Percentiles rank a stretch among this genome's conserved stretches.
phyloP scores from a whole-genome alignment of 2,797 vertebrate genomes.

The Phyllotis vaccarum region DNA sequence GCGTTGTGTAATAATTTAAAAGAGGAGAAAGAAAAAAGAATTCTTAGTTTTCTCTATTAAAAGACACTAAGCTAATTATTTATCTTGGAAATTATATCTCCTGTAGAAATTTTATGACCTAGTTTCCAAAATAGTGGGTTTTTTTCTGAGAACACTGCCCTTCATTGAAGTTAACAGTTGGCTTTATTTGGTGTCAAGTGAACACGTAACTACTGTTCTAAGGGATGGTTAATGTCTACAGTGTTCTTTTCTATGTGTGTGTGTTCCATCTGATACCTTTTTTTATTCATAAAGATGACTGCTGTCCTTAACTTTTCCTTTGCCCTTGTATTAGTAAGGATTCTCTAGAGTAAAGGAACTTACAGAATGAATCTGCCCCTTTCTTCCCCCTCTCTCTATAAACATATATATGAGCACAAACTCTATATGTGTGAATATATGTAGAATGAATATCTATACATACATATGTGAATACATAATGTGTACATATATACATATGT shows the following conservation, averaged over 20 bases:
- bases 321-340: background rate
- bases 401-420: too few relatives aligned
- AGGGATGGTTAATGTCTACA: background rate
- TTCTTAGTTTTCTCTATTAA: background rate
- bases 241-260: too few relatives aligned
- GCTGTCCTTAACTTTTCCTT: conserved; percentile 40
- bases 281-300: conserved; percentile 15
- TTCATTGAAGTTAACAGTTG: background rate
- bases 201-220: conserved; percentile 27
- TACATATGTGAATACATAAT: too few relatives aligned
- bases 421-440: too few relatives aligned
- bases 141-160: conserved; percentile 23
- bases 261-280: background rate
- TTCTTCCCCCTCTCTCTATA: too few relatives aligned
- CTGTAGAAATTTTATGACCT: background rate
- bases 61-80: background rate
- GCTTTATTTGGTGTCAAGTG: background rate
- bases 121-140: background rate
- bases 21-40: background rate
- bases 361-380: background rate
- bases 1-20: background rate
- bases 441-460: background rate
- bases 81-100: background rate
- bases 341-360: background rate
- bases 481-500: too few relatives aligned